phyloP scores from a whole-genome alignment of 2,113 vertebrate genomes.

The Gymnorhina tibicen region DNA sequence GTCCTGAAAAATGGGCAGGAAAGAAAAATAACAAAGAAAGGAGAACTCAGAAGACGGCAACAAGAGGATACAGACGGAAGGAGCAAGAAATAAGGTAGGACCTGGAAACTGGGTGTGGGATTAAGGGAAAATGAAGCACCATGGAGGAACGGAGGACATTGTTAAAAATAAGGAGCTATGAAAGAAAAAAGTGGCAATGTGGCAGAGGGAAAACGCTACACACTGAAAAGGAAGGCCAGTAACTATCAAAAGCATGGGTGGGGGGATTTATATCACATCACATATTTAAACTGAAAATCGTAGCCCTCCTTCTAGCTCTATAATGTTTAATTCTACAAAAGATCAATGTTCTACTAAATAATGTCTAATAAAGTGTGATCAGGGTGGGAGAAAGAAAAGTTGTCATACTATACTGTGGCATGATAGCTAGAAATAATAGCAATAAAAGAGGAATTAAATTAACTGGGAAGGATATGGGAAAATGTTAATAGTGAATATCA shows the following conservation, averaged over 20 bases:
- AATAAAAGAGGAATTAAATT: conserved; percentile 7
- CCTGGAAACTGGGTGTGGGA: conserved; percentile 43
- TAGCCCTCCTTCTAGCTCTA: background rate
- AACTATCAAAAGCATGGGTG: background rate
- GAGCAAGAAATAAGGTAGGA: conserved; percentile 58
- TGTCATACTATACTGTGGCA: background rate
- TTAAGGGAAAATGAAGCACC: conserved; percentile 20
- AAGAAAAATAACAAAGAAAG: conserved; percentile 51
- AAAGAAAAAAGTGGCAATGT: background rate
- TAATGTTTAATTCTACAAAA: background rate
- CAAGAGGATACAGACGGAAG: conserved; percentile 56
- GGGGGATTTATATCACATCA: background rate
- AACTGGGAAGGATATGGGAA: background rate
- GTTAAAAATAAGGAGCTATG: background rate
- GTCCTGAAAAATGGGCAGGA: conserved; percentile 55
- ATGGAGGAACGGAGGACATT: background rate
- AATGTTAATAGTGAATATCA: background rate
- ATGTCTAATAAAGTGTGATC: background rate
- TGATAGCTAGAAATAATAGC: conserved; percentile 29
- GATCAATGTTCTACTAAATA: background rate
- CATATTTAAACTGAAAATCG: background rate
- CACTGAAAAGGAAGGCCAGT: background rate
- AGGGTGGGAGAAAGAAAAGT: conserved; percentile 4
- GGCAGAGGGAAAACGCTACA: background rate
- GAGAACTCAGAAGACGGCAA: conserved; percentile 48